A percentile compares a stretch with the other conserved stretches of the same genome.
Evolutionary conservation across 2,113 vertebrate species (phyloP).

Genomic region (Salminus brasiliensis): DNA sequence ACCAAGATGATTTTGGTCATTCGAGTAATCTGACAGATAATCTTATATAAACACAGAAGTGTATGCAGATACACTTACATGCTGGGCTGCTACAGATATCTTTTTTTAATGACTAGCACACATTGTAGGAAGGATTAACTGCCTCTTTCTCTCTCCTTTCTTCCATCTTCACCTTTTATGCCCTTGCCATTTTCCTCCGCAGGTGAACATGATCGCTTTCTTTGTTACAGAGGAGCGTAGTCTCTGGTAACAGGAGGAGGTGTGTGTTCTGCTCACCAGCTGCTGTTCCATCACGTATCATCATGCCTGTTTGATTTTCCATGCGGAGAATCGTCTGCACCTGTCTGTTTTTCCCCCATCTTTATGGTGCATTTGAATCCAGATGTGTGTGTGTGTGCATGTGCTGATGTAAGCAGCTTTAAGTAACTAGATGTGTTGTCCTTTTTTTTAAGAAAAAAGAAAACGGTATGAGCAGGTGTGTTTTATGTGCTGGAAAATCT

Average conservation of each 20-base stretch:
- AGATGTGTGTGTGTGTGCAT: neutral
- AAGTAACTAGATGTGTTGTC: neutral
- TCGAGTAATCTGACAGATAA: too few relatives aligned
- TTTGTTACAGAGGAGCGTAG: slow-evolving; percentile 31
- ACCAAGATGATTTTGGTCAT: too few relatives aligned
- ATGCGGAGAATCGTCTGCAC: slow-evolving; percentile 23
- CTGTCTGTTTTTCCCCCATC: neutral
- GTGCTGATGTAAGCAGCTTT: neutral
- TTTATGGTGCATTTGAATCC: neutral
- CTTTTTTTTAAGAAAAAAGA: neutral
- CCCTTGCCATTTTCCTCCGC: slow-evolving; percentile 17
- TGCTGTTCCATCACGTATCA: slow-evolving; percentile 43
- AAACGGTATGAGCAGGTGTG: neutral
- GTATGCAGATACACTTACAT: neutral
- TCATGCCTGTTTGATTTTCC: slow-evolving; percentile 48
- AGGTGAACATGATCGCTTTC: slow-evolving; percentile 44
- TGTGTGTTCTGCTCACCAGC: slow-evolving; percentile 37
- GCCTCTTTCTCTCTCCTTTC: too few relatives aligned
- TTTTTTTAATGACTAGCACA: neutral
- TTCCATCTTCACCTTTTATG: slow-evolving; percentile 25
- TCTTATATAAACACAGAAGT: too few relatives aligned
- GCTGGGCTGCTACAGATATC: neutral
- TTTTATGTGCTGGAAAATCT: slow-evolving; percentile 10
- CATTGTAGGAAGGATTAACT: neutral
- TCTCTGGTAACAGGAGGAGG: slow-evolving; percentile 31